Percentiles rank a stretch among this genome's conserved stretches.
Conservation (phyloP, 1,140 invertebrate genomes). For the Wiebesia pumilae region DNA sequence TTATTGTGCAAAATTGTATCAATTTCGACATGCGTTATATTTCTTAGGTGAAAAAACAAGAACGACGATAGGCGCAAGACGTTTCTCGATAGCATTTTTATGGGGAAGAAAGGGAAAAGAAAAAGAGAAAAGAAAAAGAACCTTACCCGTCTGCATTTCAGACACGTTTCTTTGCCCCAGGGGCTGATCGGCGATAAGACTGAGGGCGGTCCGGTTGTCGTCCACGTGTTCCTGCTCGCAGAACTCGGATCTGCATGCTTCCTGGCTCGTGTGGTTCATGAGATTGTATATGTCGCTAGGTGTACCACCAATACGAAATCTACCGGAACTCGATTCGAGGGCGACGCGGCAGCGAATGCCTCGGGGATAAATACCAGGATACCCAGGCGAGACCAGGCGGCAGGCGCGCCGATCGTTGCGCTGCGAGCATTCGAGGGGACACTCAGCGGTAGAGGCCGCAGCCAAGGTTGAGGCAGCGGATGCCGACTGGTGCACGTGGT, state of each 20-base stretch:
- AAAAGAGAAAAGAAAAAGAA: neutral
- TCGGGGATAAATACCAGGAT: constrained; percentile 66
- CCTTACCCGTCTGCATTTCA: constrained; percentile 12
- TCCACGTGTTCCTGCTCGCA: constrained; percentile 62
- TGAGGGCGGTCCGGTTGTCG: neutral
- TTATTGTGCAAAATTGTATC: neutral
- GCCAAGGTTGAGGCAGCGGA: constrained; percentile 32
- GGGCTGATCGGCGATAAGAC: constrained; percentile 26
- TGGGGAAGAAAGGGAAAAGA: neutral
- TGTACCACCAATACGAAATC: constrained; percentile 65
- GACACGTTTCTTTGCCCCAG: constrained; percentile 17
- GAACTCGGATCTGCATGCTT: constrained; percentile 64
- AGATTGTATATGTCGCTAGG: constrained; percentile 64
- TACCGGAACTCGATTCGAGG: constrained; percentile 62
- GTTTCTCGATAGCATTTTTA: neutral
- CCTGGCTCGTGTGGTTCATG: constrained; percentile 67
- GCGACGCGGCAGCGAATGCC: constrained; percentile 64
- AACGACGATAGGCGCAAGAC: too few relatives aligned
- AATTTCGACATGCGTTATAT: neutral
- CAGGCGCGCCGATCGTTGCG: constrained; percentile 64
- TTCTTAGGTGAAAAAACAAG: too few relatives aligned
- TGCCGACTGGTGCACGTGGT: constrained; percentile 51
- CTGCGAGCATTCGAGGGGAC: constrained; percentile 63
- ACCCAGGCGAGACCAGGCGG: constrained; percentile 62
- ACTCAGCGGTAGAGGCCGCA: constrained; percentile 53